Evolutionary conservation across 2,797 vertebrate species (phyloP), one percentile per base, ranked within the genome.

Genomic region (Anabacerthia variegaticeps): DNA sequence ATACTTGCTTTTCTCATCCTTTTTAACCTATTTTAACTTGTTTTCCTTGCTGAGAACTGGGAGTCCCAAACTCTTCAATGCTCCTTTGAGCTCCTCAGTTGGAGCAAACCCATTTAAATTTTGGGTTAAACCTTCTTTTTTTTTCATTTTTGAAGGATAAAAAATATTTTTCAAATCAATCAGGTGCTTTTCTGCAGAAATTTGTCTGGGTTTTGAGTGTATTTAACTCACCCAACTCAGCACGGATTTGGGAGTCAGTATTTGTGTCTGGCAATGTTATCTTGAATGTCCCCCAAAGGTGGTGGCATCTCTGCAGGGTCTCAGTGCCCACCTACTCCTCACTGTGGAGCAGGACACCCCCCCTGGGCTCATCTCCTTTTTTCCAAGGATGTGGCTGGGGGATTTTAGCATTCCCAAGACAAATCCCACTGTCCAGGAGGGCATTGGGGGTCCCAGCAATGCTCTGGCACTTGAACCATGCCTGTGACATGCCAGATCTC

Each of bases 1-100:
- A 80, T 71, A 74, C 80, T 86, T 49, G 32, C 61, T 80, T 90
- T 77, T 75, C 83, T 80, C 66, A 54, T 43, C 36, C 55, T 73
- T 56, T 34, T 54, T n/a, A 32, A 10, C 21, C 37, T 65, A 24
- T n/a, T 44, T 32, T 24, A 65, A 46, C 22, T 69, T 77, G 5
- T 84, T 88, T 80, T 68, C 36, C 14, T 5, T 74, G 56, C 56
- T 52, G 78, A 75, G 92, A 63, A 84, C 84, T 67, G 12, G 6
- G 52, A 48, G 41, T 46, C 27, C 78, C 76, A 80, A 62, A 69
- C 13, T 0, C 2, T 24, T 59, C 51, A 18, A 4, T 73, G 37
- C 24, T 69, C 62, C 22, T 77, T 61, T 73, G 56, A 84, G 46
- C 49, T 48, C 61, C 48, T 82, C 30, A n/a, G 59, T 59, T 74